Base-by-base conservation (phyloP, 2,113 vertebrate genomes). In the Salvelinus namaycush region DNA sequence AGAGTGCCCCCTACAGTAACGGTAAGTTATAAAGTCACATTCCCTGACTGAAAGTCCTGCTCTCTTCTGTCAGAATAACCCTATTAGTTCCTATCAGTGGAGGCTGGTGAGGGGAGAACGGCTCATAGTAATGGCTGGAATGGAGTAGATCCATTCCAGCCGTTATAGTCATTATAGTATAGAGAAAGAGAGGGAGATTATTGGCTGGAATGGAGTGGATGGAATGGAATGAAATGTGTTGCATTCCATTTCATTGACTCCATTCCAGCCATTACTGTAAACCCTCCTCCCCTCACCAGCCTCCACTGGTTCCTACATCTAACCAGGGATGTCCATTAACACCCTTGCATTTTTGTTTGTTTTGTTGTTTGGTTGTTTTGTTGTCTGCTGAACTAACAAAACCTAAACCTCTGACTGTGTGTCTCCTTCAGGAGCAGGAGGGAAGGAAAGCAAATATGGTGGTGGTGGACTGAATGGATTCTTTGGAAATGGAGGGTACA, bases 401-500 rank as follows among this genome's bases (percentile, higher is more conserved):
- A 39, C 20, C n/a, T 62, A 62, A 62, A 62, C n/a, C 18, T 3
- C 31, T 69, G 65, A 62, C 59, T 77, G 39, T 44, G 3, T 39
- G 11, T 74, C 5, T 68, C 20, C 9, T 51, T 72, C 70, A 20
- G 68, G 51, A 54, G 51, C 81, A 94, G 93, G 83, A 75, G 91
- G 89, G 64, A 92, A 91, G 29, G 77, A 84, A 60, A 83, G 87
- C 54, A 93, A 94, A 77, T 91, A 91, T 6, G 84, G 64, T 66
- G 64, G 68, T n/a, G 68, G 81, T 0, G 78, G 81, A 3, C 81
- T 83, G 54, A 90, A 87, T 14, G 87, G 85, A 0, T 85, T 79
- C 71, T 83, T 90, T 70, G 89, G 89, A 62, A 93, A 91, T 34
- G 90, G 92, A 54, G 90, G 92, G 54, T 91, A 90, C 83, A 92